Evolutionary conservation across 1,140 invertebrate species (phyloP), one percentile per base, ranked within the genome.

Genomic region (Aleiodes sp.): DNA sequence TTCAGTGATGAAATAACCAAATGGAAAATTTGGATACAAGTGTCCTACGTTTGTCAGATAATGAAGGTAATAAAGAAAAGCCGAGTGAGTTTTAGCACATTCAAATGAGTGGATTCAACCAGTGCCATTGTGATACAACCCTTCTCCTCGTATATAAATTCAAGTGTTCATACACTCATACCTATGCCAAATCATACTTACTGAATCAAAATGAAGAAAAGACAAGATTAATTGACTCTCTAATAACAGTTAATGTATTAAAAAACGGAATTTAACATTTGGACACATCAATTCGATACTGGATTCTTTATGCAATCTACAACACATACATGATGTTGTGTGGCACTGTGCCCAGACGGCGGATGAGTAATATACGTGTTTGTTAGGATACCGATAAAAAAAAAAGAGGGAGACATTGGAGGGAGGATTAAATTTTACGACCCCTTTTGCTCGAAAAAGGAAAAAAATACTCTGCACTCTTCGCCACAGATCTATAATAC

Each of bases 101-200:
- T 82, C 76, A 81, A 82, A 82, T 82, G 76, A 79, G 28, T 9
- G 10, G 76, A 82, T 79, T 78, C 75, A 82, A n/a, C n/a, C 80
- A 82, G 80, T 79, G 79, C 74, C 29, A 29, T 52, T 52, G 46
- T 52, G 26, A 52, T 52, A 52, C 46, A 52, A 7, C 14, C 46
- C 21, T 52, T 52, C 10, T 52, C 19, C 24, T 29, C 2, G 16
- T 68, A 37, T 57, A 68, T 39, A 60, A 28, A 41, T 2, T 46
- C 37, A 28, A 65, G 52, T 65, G 9, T 16, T 14, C 3, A 35
- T 21, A 9, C 41, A n/a, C 16, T 46, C 16, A 19, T 46, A 4
- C 2, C 3, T 14, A 19, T 46, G 46, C 21, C 46, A 52, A 52
- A 52, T 52, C 46, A 24, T 9, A 2, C n/a, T 52, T 21, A 24